Conservation (phyloP, 1,140 invertebrate genomes). For the Apis laboriosa region DNA sequence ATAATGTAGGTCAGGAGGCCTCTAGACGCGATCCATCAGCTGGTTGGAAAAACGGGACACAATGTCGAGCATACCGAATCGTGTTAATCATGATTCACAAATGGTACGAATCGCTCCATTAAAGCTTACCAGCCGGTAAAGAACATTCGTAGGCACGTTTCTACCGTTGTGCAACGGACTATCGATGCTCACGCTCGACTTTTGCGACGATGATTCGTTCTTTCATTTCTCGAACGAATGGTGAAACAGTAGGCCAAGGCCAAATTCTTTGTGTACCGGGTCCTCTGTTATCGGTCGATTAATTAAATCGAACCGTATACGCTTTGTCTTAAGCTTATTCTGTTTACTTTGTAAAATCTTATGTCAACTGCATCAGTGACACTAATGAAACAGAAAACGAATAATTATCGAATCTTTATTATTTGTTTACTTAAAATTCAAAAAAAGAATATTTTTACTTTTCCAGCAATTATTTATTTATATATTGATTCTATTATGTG, state of each 20-base stretch:
- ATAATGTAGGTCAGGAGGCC: conserved; percentile 40
- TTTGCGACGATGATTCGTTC: conserved; percentile 5
- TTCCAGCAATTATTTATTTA: no score
- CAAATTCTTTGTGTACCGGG: not conserved
- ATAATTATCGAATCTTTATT: not conserved
- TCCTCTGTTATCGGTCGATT: conserved; percentile 4
- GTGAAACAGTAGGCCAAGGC: conserved; percentile 37
- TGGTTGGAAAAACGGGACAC: conserved; percentile 17
- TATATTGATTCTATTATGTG: no score
- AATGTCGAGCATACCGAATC: conserved; percentile 40
- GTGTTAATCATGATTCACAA: conserved; percentile 39
- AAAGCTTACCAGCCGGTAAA: conserved; percentile 3
- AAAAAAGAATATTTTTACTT: no score
- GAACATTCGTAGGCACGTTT: conserved; percentile 9
- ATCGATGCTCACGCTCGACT: conserved; percentile 1
- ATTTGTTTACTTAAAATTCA: no score
- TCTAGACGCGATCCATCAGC: conserved; percentile 11
- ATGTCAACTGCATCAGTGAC: no score
- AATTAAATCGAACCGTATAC: not conserved
- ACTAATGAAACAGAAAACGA: not conserved
- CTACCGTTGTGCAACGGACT: conserved; percentile 21
- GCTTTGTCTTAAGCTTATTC: not conserved
- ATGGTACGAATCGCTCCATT: conserved; percentile 31
- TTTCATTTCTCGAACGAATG: not conserved
- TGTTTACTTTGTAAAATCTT: not conserved